Conservation (phyloP, 2,888 invertebrate genomes). For the Portevinia maculata region DNA sequence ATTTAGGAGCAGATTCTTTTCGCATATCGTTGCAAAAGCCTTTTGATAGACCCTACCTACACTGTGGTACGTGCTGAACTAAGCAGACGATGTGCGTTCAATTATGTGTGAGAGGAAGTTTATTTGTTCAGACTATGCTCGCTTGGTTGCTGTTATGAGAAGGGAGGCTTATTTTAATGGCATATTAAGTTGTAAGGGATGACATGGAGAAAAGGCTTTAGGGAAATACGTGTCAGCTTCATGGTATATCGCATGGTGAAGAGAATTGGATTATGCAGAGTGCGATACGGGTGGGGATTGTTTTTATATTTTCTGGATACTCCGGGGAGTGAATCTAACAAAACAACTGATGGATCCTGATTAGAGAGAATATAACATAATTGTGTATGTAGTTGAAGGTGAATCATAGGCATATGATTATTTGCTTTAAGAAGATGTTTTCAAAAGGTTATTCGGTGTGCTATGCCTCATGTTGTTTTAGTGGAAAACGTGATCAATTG, state of each 20-base stretch:
- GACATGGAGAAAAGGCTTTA: conserved; percentile 24
- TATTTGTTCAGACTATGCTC: conserved; percentile 30
- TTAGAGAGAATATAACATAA: background rate
- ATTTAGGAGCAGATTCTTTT: conserved; percentile 66
- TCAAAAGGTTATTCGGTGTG: too few species aligned
- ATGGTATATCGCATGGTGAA: conserved; percentile 1
- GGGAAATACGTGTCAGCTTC: conserved; percentile 29
- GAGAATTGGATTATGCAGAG: conserved; percentile 36
- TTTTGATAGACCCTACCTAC: conserved; percentile 51
- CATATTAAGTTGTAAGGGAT: conserved; percentile 29
- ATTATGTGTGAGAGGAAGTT: conserved; percentile 67
- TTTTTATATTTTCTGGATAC: conserved; percentile 1
- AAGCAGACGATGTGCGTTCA: conserved; percentile 68
- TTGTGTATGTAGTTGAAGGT: background rate
- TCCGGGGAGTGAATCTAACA: background rate
- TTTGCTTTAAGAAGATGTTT: background rate
- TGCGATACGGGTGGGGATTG: conserved; percentile 3
- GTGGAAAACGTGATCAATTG: too few species aligned
- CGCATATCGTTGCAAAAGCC: conserved; percentile 43
- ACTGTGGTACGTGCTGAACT: conserved; percentile 33
- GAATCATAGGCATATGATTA: background rate
- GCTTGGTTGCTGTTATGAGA: conserved; percentile 49
- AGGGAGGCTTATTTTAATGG: conserved; percentile 61
- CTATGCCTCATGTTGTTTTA: too few species aligned
- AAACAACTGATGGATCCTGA: background rate